Conservation (phyloP, 2,888 invertebrate genomes). For the Nemoura dubitans region DNA sequence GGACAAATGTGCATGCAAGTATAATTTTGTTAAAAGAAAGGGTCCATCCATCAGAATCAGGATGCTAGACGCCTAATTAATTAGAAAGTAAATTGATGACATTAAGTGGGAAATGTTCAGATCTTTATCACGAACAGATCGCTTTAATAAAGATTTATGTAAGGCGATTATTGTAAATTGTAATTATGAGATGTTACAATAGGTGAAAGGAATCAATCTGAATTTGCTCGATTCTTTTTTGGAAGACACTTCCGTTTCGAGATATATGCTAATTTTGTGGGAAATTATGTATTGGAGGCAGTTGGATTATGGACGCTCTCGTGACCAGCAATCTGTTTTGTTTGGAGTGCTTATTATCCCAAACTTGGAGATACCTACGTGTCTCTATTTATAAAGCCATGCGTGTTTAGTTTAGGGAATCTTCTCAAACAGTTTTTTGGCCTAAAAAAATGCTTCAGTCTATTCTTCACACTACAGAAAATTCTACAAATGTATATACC, state of each 20-base stretch:
- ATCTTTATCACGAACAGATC: background rate
- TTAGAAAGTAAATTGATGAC: background rate
- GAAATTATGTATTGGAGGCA: no score
- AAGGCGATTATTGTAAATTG: background rate
- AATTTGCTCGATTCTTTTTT: background rate
- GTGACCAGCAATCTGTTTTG: no score
- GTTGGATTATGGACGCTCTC: no score
- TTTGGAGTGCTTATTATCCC: no score
- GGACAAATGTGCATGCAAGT: background rate
- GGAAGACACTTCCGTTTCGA: background rate
- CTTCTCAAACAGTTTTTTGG: no score
- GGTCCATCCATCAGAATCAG: background rate
- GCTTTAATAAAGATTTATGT: background rate
- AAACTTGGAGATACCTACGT: no score
- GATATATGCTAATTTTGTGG: background rate
- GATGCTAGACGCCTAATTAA: background rate
- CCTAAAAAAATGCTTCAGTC: no score
- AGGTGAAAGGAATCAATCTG: background rate
- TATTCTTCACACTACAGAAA: no score
- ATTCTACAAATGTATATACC: no score
- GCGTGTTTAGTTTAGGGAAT: no score
- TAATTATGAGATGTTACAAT: background rate
- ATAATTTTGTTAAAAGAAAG: background rate
- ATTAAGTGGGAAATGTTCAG: background rate
- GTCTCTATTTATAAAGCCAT: no score